phyloP scores from a whole-genome alignment of 2,797 vertebrate genomes.

The Lacerta viridis region DNA sequence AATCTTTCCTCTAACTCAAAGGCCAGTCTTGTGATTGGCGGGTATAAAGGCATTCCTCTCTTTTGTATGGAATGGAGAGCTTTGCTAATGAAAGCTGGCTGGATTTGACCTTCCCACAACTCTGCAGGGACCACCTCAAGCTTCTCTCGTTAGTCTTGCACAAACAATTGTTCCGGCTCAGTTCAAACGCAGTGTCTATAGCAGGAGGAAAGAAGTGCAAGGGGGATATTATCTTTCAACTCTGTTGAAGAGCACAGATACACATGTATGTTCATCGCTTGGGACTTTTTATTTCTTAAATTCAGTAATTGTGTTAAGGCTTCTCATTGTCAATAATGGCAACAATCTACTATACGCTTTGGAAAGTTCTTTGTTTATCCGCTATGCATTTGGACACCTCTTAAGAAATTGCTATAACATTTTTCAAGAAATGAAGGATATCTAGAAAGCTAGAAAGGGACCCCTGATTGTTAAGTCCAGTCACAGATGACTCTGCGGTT shows the following conservation, averaged over 20 bases:
- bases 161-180: not conserved
- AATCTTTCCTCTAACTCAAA: not conserved
- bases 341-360: too few relatives aligned
- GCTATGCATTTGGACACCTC: too few relatives aligned
- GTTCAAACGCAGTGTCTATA: not conserved
- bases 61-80: not conserved
- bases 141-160: not conserved
- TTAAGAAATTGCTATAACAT: too few relatives aligned
- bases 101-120: constrained; percentile 18
- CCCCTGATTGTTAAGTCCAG: too few relatives aligned
- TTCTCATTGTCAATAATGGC: too few relatives aligned
- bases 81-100: constrained; percentile 16
- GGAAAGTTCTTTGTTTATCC: too few relatives aligned
- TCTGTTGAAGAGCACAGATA: not conserved
- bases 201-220: not conserved
- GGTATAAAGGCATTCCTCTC: not conserved
- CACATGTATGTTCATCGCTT: too few relatives aligned
- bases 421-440: too few relatives aligned
- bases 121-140: constrained; percentile 9
- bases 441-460: too few relatives aligned
- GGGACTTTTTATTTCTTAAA: too few relatives aligned
- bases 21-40: not conserved
- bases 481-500: too few relatives aligned
- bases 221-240: not conserved
- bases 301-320: too few relatives aligned